Evolutionary conservation across 35 echinoderm and acorn worm species (phyloP).

Genomic region (Lytechinus variegatus): DNA sequence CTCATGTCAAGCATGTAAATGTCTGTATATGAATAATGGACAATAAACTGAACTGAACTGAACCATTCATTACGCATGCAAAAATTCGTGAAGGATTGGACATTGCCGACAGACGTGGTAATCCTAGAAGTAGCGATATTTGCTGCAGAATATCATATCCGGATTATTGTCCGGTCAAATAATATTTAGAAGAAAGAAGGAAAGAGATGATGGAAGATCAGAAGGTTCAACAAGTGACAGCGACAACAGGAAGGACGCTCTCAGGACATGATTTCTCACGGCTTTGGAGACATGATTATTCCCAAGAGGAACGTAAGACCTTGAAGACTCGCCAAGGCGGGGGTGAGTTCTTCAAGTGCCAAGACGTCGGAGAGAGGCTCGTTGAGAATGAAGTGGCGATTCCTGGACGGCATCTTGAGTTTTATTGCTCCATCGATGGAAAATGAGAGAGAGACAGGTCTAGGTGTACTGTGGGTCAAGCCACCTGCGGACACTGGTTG

Average conservation of each 20-base stretch:
- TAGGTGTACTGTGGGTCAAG: background rate
- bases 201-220: background rate
- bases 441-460: background rate
- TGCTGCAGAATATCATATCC: background rate
- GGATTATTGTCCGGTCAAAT: background rate
- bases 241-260: background rate
- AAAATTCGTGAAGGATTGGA: background rate
- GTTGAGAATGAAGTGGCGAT: conserved; percentile 25
- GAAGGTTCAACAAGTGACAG: background rate
- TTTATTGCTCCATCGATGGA: conserved; percentile 25
- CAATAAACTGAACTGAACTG: too few species aligned
- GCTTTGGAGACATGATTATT: background rate
- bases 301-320: background rate
- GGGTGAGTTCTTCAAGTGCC: background rate
- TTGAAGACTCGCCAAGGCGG: background rate
- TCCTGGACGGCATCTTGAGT: background rate
- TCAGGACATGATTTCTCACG: background rate
- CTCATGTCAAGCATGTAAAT: too few species aligned
- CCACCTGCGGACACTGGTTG: background rate
- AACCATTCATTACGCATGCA: background rate
- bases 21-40: too few species aligned
- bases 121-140: background rate
- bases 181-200: background rate
- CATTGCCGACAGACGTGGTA: background rate
- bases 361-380: background rate